phyloP scores from a whole-genome alignment of 1,140 invertebrate genomes.

The Maconellicoccus hirsutus region DNA sequence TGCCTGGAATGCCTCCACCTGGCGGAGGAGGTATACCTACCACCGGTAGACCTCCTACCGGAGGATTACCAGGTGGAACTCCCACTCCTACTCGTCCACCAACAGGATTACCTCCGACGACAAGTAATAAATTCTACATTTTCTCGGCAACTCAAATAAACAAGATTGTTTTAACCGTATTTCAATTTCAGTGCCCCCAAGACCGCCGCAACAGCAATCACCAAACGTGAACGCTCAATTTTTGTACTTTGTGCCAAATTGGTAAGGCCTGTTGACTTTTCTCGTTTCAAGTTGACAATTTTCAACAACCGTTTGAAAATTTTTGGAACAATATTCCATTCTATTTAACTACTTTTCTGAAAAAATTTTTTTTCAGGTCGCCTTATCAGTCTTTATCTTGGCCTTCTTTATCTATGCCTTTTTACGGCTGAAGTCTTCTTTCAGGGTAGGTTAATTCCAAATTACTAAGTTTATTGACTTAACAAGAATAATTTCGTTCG shows the following conservation, averaged over 20 bases:
- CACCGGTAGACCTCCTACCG: background rate
- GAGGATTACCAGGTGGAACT: background rate
- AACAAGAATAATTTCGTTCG: too few relatives aligned
- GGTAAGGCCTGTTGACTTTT: background rate
- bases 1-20: constrained; percentile 18
- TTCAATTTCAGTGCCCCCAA: background rate
- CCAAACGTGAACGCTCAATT: constrained; percentile 1
- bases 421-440: background rate
- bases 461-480: too few relatives aligned
- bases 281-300: background rate
- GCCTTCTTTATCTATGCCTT: constrained; percentile 3
- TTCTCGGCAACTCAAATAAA: background rate
- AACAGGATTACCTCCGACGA: background rate
- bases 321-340: background rate
- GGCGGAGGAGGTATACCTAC: constrained; percentile 14
- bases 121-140: background rate
- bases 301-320: background rate
- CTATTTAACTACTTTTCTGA: too few relatives aligned
- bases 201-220: background rate
- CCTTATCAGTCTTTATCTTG: background rate
- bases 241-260: background rate
- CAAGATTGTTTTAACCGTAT: too few relatives aligned
- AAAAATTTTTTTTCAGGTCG: background rate
- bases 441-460: background rate
- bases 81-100: too few relatives aligned